Evolutionary conservation across 2,113 vertebrate species (phyloP), one percentile per base, ranked within the genome.

Genomic region (Plecotus auritus): DNA sequence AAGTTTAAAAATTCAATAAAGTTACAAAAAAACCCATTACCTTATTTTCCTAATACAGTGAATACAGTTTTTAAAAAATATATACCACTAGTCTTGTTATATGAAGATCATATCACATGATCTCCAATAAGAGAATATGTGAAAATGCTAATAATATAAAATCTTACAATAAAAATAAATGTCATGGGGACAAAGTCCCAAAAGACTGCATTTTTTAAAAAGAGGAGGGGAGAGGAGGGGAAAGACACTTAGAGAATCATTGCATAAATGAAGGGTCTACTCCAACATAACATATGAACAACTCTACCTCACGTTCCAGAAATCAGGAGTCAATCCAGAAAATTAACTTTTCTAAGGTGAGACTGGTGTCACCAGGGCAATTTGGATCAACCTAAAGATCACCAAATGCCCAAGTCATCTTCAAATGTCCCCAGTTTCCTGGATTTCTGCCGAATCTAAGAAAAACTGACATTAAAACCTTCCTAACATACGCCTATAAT

Each of bases 161-260:
- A 80, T 42, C 7, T 61, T 76, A 89, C 1, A 67, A 85, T 81
- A 92, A 96, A 85, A 89, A 81, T 74, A 69, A 94, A 85, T 47
- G 23, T 30, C n/a, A 59, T 73, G 6, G 20, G 20, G 23, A 64
- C 7, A 74, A 84, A 72, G 8, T 56, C 20, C 45, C 73, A 49
- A 59, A 84, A 80, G 2, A 49, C 0, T 56, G 35, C 4, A 47
- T 49, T 69, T 35, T 80, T 37, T 37, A 42, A 22, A 37, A 56
- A 0, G 26, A 51, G 1, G 64, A 23, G 42, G 32, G 16, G 28
- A 59, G 56, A 23, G 10, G 8, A 47, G 7, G 40, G 35, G 23
- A 7, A 59, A 78, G 32, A 73, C 7, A 54, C 9, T 51, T 40
- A 67, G 30, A 67, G 35, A 32, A 9, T 28, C 80, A 91, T 30